Evolutionary conservation across 2,888 invertebrate species (phyloP), one percentile per base, ranked within the genome.

Genomic region (Lamproptera curius): DNA sequence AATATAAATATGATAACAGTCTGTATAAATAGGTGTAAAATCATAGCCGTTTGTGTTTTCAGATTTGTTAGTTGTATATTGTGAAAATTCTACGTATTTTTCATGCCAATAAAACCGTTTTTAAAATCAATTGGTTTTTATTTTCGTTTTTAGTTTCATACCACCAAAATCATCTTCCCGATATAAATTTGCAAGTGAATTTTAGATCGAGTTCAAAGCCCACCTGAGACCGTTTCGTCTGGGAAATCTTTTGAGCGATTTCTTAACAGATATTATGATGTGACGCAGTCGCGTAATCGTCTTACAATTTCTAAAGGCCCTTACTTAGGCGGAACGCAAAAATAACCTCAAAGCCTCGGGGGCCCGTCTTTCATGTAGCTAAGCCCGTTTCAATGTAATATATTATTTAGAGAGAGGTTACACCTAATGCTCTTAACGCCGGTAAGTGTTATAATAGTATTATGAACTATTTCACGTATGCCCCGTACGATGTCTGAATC

Each of bases 381-480:
- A 52, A 55, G 50, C 53, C 42, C 53, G 54, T 57, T 53, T 54
- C 51, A 53, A 53, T 51, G 54, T 53, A 54, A 59, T 60, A 58
- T 55, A 63, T 60, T 62, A 61, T 61, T 61, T 55, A 63, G 46
- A n/a, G 49, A 31, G 51, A 54, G 57, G 57, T 62, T 60, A 55
- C 53, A 47, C 46, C 43, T 63, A 64, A 64, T 59, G 59, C 59
- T 58, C 63, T 65, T 65, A 65, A 53, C 59, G 52, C 58, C 48
- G 44, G 44, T 41, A 49, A 51, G 56, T 60, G 57, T 54, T 56
- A 54, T 60, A 60, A 50, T 53, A 50, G 52, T 48, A 48, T 48
- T 48, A 48, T 39, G 14, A 48, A 43, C 42, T 43, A 43, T 43
- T 39, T 34, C 15, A 31, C 23, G 33, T 26, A 23, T 39, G 39